Evolutionary conservation across 2,888 invertebrate species (phyloP), one percentile per base, ranked within the genome.

Genomic region (Chymomyza amoena): DNA sequence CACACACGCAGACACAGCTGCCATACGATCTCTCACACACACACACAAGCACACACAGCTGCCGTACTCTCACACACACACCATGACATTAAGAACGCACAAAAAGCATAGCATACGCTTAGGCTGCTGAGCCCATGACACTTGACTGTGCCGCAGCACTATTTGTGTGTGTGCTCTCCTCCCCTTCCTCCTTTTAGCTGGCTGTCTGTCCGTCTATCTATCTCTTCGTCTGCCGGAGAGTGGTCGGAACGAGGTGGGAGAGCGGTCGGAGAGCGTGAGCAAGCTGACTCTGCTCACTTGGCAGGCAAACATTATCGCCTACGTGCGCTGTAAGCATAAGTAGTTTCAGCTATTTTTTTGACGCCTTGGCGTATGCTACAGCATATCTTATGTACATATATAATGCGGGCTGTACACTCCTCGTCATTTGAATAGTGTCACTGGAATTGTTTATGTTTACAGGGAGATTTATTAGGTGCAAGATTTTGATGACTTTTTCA

Each of bases 251-350:
- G n/a, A n/a, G n/a, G 28, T 28, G 28, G 6, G 28, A 32, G 9
- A 32, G 32, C 13, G 39, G n/a, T n/a, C n/a, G n/a, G n/a, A 45
- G 39, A 45, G 39, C 39, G 39, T 45, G 13, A 45, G 39, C 39
- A 45, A 45, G 39, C 39, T 4, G 13, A 13, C 16, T 54, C 32
- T 28, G 64, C 74, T 76, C 83, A 83, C 83, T 80, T 77, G 87
- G 70, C 88, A 79, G 84, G 81, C 85, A 84, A 81, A 86, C 87
- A 90, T 88, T 90, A 87, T 83, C 87, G 87, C 78, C 79, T 83
- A 90, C 89, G 89, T 89, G 90, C 77, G 79, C 77, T 83, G 90
- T 76, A 70, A 80, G 80, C 82, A 65, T 65, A 86, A 90, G 81
- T 78, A 70, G 75, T 68, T 71, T 52, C 10, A 25, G 25, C 68